A percentile compares a stretch with the other conserved stretches of the same genome.
Evolutionary conservation across 2,113 vertebrate genomes (phyloP).

Genomic region (Mirounga angustirostris): DNA sequence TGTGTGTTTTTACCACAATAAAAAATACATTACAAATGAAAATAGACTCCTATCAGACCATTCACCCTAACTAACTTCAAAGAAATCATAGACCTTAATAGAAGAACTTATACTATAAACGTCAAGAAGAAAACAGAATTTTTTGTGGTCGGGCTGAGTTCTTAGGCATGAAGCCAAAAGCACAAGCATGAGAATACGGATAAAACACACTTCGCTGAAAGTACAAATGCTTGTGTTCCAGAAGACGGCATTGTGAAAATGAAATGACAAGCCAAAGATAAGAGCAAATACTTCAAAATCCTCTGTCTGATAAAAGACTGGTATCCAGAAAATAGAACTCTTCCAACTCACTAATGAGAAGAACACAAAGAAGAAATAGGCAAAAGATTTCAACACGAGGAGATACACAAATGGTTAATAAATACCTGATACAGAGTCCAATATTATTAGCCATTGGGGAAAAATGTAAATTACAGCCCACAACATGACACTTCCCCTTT

Average conservation of each 20-base stretch:
- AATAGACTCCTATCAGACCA: not conserved
- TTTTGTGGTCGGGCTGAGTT: not conserved
- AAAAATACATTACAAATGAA: not conserved
- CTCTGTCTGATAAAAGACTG: not conserved
- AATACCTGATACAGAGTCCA: not conserved
- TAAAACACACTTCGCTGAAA: not conserved
- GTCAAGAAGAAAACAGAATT: not conserved
- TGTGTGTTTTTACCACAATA: not conserved
- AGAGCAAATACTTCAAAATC: not conserved
- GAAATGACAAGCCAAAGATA: not conserved
- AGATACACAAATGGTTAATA: not conserved
- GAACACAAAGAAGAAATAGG: not conserved
- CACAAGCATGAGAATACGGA: fast-evolving
- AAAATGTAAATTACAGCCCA: not conserved
- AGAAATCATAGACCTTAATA: not conserved
- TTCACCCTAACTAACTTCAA: not conserved
- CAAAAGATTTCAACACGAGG: not conserved
- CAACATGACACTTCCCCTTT: not conserved
- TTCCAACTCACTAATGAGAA: not conserved
- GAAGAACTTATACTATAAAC: not conserved
- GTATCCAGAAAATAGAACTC: not conserved
- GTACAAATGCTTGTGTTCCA: not conserved
- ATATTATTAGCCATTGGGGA: not conserved
- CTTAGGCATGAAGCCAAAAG: not conserved
- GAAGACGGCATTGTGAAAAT: not conserved